A percentile compares a stretch with the other conserved stretches of the same genome.
Conservation (phyloP, 2,888 invertebrate genomes). For the Platynereis dumerilii region DNA sequence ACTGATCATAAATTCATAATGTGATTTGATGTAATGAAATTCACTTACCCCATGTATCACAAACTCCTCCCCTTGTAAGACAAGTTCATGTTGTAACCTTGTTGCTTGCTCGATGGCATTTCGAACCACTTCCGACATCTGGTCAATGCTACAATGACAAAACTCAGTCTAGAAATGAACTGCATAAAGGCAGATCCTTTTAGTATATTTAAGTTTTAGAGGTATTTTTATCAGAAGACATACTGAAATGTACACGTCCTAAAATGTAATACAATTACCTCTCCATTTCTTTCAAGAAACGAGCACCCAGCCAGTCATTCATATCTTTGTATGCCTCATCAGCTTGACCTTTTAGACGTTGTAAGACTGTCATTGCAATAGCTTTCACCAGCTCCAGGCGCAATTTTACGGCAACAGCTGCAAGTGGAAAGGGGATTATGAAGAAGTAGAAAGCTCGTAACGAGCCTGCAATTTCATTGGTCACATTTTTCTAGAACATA, state of each 20-base stretch:
- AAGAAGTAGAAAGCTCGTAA: background rate
- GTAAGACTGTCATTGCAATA: slow-evolving; percentile 48
- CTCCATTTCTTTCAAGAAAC: slow-evolving; percentile 62
- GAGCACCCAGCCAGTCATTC: slow-evolving; percentile 62
- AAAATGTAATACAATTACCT: slow-evolving; percentile 44
- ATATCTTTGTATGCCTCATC: slow-evolving; percentile 59
- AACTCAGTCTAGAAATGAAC: slow-evolving; percentile 2
- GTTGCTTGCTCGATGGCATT: slow-evolving; percentile 54
- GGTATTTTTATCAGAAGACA: no score
- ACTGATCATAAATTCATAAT: no score
- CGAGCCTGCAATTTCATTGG: background rate
- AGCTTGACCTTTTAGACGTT: slow-evolving; percentile 55
- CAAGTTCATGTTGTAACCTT: slow-evolving; percentile 53
- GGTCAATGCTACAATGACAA: slow-evolving; percentile 57
- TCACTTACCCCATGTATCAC: slow-evolving; percentile 55
- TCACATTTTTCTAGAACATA: slow-evolving; percentile 26
- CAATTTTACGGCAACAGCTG: slow-evolving; percentile 45
- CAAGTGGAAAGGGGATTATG: background rate
- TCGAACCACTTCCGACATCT: slow-evolving; percentile 57
- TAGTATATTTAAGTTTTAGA: no score
- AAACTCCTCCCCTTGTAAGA: slow-evolving; percentile 59
- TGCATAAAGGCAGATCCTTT: no score
- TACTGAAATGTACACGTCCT: no score
- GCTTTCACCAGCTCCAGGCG: slow-evolving; percentile 57
- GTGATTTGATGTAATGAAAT: no score